phyloP scores from a whole-genome alignment of 2,113 vertebrate genomes.

The Saccopteryx bilineata region DNA sequence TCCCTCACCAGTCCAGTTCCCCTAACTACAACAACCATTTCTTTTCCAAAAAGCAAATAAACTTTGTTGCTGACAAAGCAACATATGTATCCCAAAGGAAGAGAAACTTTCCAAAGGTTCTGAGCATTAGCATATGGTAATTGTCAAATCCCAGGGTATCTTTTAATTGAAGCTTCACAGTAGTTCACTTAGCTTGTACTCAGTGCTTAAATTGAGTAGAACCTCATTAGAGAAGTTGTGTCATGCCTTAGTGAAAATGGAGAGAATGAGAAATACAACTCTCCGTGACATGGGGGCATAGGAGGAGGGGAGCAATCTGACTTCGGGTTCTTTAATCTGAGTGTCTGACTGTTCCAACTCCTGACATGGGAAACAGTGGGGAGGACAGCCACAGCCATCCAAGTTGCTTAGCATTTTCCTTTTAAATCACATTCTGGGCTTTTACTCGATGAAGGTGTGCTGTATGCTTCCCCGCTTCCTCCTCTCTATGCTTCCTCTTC shows the following conservation, averaged over 20 bases:
- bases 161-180: conserved; percentile 77
- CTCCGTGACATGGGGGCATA: background rate
- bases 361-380: background rate
- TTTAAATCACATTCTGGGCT: background rate
- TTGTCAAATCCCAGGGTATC: conserved; percentile 78
- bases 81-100: conserved; percentile 66
- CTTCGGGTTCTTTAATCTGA: background rate
- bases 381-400: no score
- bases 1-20: conserved; percentile 13
- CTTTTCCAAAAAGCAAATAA: conserved; percentile 71
- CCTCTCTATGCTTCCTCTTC: background rate
- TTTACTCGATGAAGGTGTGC: background rate
- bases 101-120: conserved; percentile 63
- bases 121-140: conserved; percentile 80
- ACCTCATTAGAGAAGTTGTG: conserved; percentile 66
- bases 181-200: conserved; percentile 63
- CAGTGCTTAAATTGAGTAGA: conserved; percentile 75
- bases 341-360: background rate
- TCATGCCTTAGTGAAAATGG: conserved; percentile 67
- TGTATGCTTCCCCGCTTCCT: background rate
- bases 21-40: conserved; percentile 45
- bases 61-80: conserved; percentile 70
- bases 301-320: background rate
- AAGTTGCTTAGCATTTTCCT: background rate
- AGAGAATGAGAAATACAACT: conserved; percentile 47